Conservation (phyloP, 2,113 vertebrate genomes). For the Antechinus flavipes region DNA sequence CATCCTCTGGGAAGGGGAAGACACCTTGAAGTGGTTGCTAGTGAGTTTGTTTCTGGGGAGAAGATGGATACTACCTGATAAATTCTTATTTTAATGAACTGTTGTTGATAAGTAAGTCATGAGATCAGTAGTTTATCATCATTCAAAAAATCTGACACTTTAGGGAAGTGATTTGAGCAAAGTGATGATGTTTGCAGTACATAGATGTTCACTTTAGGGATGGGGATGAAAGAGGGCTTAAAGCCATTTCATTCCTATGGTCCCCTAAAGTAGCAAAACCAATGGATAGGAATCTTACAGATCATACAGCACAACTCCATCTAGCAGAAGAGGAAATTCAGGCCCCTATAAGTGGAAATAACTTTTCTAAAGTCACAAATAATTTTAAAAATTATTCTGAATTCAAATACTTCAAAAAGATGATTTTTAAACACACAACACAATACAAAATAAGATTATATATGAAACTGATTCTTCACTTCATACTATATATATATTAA, state of each 20-base stretch:
- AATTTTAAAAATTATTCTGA: neutral
- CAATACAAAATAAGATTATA: neutral
- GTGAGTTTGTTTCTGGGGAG: neutral
- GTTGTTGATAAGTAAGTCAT: neutral
- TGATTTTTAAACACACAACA: neutral
- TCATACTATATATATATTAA: neutral
- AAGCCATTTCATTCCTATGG: neutral
- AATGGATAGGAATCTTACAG: neutral
- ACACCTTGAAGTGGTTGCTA: neutral
- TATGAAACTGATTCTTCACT: neutral
- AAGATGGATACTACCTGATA: neutral
- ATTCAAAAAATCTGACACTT: neutral
- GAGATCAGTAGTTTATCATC: neutral
- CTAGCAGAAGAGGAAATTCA: neutral
- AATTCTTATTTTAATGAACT: neutral
- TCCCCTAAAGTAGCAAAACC: neutral
- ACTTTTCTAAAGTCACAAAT: neutral
- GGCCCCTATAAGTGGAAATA: neutral
- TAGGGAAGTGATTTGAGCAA: neutral
- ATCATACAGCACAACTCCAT: neutral
- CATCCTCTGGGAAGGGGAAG: neutral
- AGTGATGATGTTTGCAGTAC: neutral
- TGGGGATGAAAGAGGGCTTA: neutral
- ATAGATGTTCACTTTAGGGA: neutral
- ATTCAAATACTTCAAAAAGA: neutral